Base-by-base conservation (phyloP, 2,888 invertebrate genomes). In the Eutolmus rufibarbis region DNA sequence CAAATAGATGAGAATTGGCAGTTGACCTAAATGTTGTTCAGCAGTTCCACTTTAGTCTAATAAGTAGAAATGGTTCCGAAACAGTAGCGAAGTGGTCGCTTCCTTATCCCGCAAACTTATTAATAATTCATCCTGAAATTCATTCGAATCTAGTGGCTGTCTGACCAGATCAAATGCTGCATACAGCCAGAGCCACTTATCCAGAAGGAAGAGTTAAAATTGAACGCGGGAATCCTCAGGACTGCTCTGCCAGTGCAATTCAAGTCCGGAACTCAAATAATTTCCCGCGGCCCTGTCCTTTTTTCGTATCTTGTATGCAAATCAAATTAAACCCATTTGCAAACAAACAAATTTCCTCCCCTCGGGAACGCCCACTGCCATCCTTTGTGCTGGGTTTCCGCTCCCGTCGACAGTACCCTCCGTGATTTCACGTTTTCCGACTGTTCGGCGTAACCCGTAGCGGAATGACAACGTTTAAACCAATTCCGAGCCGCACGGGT, bases 251-350 rank as follows among this genome's bases (percentile, higher is more conserved):
- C 28, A 23, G 12, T 66, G 66, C 66, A 66, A 66, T 28, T 66
- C 12, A 28, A 66, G 28, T 12, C 23, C 66, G 14, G 28, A 66
- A 28, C 66, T 23, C 66, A 9, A 12, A 12, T 66, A 66, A 12
- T 66, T 66, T 66, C 23, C 12, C 66, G 66, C 66, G 66, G 28
- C 28, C 28, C 66, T 19, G 51, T 51, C 28, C 66, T 28, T 66
- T n/a, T 66, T 66, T 14, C 66, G 19, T 81, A 81, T 81, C 46
- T 34, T 81, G 81, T 81, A 56, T 81, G 43, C 56, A 81, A 81
- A 81, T 81, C 81, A 81, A 81, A 81, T 46, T 81, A 81, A 81
- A 81, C 51, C 56, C 34, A 81, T 43, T 51, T 34, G 14, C 51
- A 51, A 81, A 56, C 81, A 81, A 81, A 51, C 51, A 51, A 81